Percentiles rank a stretch among this genome's conserved stretches.
phyloP scores from a whole-genome alignment of 37 sponge, comb jelly and placozoan species.

The Cliona cf. orientalis region DNA sequence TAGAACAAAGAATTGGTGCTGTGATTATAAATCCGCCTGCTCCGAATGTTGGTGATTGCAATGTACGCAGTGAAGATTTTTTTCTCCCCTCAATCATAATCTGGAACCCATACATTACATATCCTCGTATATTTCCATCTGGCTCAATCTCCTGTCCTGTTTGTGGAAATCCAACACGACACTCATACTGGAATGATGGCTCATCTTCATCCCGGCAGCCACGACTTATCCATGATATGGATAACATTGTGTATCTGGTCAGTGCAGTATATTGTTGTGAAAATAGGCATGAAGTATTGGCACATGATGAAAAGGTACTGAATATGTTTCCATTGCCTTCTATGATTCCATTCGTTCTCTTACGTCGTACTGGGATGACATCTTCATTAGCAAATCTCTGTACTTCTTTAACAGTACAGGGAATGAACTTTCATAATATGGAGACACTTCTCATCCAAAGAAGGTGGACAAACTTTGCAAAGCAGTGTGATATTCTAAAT shows the following conservation, averaged over 20 bases:
- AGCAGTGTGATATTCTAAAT: constrained; percentile 8
- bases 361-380: constrained; percentile 31
- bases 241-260: constrained; percentile 14
- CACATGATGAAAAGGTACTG: constrained; percentile 30
- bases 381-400: not conserved
- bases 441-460: constrained; percentile 18
- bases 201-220: constrained; percentile 13
- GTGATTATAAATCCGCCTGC: too few species aligned
- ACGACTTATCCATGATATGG: constrained; percentile 25
- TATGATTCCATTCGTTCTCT: constrained; percentile 4
- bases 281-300: constrained; percentile 26
- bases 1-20: too few species aligned
- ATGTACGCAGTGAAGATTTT: not conserved
- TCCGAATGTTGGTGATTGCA: not conserved
- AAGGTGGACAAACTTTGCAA: constrained; percentile 3
- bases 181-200: constrained; percentile 37
- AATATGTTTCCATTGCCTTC: not conserved
- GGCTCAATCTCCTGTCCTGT: constrained; percentile 5
- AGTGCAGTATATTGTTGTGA: constrained; percentile 21
- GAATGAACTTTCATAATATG: constrained; percentile 36
- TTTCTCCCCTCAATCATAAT: constrained; percentile 17
- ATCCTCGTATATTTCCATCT: not conserved
- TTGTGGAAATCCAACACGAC: not conserved
- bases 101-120: constrained; percentile 20
- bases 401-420: not conserved